phyloP scores from a whole-genome alignment of 1,140 invertebrate genomes.

The Luehdorfia chinensis region DNA sequence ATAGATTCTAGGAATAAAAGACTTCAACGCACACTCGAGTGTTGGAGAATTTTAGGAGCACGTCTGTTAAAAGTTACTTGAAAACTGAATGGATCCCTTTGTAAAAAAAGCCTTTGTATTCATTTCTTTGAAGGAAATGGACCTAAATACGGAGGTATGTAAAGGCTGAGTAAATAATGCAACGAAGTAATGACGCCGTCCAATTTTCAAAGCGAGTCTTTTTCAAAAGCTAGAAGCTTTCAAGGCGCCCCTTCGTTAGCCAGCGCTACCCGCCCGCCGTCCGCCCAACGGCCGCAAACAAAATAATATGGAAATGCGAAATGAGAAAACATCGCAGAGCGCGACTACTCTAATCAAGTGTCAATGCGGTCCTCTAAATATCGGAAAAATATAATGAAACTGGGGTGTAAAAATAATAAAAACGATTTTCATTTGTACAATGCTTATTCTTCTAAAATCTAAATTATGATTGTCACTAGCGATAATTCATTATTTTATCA shows the following conservation, averaged over 20 bases:
- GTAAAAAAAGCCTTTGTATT: conserved; percentile 16
- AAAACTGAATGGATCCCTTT: conserved; percentile 10
- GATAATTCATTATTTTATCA: too few species aligned
- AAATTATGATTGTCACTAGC: too few species aligned
- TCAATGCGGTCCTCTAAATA: conserved; percentile 42
- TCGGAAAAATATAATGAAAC: conserved; percentile 26
- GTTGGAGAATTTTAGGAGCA: background rate
- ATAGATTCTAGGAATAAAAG: conserved; percentile 27
- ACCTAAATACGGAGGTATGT: background rate
- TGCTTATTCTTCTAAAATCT: too few species aligned
- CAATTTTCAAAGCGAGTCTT: conserved; percentile 45
- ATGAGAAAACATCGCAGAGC: conserved; percentile 51
- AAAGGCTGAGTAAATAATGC: conserved; percentile 37
- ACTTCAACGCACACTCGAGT: conserved; percentile 27
- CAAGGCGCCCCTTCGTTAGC: conserved; percentile 44
- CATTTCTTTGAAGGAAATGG: conserved; percentile 1
- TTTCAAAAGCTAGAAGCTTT: conserved; percentile 33
- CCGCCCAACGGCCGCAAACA: conserved; percentile 28
- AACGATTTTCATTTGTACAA: too few species aligned
- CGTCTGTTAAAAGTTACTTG: conserved; percentile 14
- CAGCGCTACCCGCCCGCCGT: conserved; percentile 16
- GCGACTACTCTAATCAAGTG: conserved; percentile 39
- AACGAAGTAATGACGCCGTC: conserved; percentile 46
- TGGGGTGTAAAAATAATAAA: too few species aligned
- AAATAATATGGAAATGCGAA: conserved; percentile 65